These are phyloP conservation scores for Eolophus roseicapilla DNA, from an alignment of 2,113 vertebrate species.

Conservation along the genomic window DNA sequence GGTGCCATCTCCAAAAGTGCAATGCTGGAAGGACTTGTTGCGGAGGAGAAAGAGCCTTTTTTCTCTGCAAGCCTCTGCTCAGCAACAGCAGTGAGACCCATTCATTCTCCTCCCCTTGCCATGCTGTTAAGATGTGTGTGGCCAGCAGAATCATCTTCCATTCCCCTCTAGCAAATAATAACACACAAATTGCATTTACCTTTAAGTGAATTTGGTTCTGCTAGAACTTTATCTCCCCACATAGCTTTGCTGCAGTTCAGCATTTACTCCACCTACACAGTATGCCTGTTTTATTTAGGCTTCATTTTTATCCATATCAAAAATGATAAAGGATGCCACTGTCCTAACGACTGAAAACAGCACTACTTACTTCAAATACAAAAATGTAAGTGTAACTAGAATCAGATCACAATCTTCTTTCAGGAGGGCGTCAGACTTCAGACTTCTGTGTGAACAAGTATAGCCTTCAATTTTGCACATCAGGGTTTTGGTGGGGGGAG, in stretches of 20 bases:
- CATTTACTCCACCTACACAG: too few species aligned
- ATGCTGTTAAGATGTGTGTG: accelerated
- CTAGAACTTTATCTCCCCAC: not conserved
- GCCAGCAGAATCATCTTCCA: not conserved
- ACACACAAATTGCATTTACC: not conserved
- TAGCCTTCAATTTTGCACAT: not conserved
- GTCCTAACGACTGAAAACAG: not conserved
- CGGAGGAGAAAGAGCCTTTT: not conserved
- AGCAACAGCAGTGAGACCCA: not conserved
- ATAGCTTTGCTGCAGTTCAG: not conserved
- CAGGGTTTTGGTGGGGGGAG: not conserved
- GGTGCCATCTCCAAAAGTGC: not conserved
- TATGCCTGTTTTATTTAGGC: not conserved
- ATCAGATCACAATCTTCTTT: not conserved
- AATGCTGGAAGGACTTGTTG: not conserved
- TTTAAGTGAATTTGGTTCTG: not conserved
- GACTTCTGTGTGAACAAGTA: not conserved
- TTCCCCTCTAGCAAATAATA: not conserved
- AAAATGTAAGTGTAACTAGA: not conserved
- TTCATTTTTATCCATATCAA: not conserved
- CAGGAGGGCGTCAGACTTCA: not conserved
- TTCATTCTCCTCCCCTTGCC: accelerated
- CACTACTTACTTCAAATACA: not conserved
- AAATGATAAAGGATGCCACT: not conserved
- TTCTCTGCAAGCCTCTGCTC: not conserved